These are phyloP conservation scores for Sesamia nonagrioides DNA, from an alignment of 1,140 invertebrate genomes.

Conservation along the genomic window DNA sequence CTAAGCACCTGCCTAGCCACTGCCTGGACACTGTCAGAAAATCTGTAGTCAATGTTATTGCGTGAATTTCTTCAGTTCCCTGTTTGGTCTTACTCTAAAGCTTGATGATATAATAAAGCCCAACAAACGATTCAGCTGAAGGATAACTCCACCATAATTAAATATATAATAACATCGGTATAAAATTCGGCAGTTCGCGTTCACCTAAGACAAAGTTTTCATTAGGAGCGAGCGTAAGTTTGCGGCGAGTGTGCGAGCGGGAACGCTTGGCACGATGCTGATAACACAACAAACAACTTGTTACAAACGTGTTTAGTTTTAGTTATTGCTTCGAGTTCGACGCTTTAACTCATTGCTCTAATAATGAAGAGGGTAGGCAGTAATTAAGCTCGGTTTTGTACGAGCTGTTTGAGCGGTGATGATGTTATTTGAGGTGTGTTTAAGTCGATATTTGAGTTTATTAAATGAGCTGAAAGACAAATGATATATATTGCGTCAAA, in stretches of 20 bases:
- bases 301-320: constrained; percentile 86
- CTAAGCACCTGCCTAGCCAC: too few relatives aligned
- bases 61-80: too few relatives aligned
- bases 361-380: constrained; percentile 78
- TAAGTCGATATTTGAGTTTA: not conserved
- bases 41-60: too few relatives aligned
- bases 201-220: constrained; percentile 81
- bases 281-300: constrained; percentile 86
- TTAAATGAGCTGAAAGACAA: not conserved
- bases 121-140: not conserved
- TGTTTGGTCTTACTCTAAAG: too few relatives aligned
- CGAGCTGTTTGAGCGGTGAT: constrained; percentile 39
- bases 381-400: constrained; percentile 74
- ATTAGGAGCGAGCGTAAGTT: constrained; percentile 80
- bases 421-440: constrained; percentile 25
- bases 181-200: constrained; percentile 63
- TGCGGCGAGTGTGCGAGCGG: constrained; percentile 75
- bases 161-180: constrained; percentile 50
- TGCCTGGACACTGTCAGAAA: too few relatives aligned
- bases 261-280: constrained; percentile 80
- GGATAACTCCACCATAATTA: constrained; percentile 46
- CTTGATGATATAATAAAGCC: not conserved
- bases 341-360: constrained; percentile 81
- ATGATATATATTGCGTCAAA: not conserved
- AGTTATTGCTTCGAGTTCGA: constrained; percentile 84